Percentiles rank a stretch among this genome's conserved stretches.
Evolutionary conservation across 1,140 invertebrate genomes (phyloP).

Genomic region (Danaus melanippus): DNA sequence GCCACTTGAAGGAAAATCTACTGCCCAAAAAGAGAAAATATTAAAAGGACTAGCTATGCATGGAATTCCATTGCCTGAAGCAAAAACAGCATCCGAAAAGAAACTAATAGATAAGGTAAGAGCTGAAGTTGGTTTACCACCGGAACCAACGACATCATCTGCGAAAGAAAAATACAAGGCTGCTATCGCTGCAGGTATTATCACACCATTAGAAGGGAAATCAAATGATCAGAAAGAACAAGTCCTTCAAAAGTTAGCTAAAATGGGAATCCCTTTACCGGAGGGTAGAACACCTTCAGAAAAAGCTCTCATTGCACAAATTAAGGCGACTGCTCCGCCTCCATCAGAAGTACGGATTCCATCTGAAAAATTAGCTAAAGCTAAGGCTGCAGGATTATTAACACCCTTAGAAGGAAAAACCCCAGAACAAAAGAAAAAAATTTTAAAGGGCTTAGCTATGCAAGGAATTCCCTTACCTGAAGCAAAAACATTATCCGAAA

Average conservation of each 20-base stretch:
- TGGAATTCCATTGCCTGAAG: constrained; percentile 30
- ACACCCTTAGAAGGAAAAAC: constrained; percentile 31
- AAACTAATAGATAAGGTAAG: constrained; percentile 23
- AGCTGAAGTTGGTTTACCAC: constrained; percentile 22
- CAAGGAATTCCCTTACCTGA: constrained; percentile 27
- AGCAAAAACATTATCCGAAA: constrained; percentile 27
- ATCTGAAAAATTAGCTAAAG: constrained; percentile 19
- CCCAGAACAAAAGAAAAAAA: constrained; percentile 30
- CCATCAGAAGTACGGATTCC: constrained; percentile 1
- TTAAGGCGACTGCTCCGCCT: constrained; percentile 8
- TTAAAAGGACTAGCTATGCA: constrained; percentile 18
- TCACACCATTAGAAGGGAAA: constrained; percentile 29
- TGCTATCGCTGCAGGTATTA: constrained; percentile 20
- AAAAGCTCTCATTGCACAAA: constrained; percentile 8
- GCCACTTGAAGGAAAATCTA: constrained; percentile 30
- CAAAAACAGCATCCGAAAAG: constrained; percentile 29
- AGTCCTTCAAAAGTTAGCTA: too few relatives aligned
- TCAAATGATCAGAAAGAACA: background rate
- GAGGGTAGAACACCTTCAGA: too few relatives aligned
- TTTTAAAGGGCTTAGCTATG: constrained; percentile 19
- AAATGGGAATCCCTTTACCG: too few relatives aligned
- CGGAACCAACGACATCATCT: constrained; percentile 20
- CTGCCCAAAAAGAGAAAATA: constrained; percentile 32
- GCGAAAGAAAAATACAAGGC: constrained; percentile 22
- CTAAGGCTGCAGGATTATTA: constrained; percentile 13